Conservation (phyloP, 92 coral and sea anemone genomes). For the Blastomussa wellsi region DNA sequence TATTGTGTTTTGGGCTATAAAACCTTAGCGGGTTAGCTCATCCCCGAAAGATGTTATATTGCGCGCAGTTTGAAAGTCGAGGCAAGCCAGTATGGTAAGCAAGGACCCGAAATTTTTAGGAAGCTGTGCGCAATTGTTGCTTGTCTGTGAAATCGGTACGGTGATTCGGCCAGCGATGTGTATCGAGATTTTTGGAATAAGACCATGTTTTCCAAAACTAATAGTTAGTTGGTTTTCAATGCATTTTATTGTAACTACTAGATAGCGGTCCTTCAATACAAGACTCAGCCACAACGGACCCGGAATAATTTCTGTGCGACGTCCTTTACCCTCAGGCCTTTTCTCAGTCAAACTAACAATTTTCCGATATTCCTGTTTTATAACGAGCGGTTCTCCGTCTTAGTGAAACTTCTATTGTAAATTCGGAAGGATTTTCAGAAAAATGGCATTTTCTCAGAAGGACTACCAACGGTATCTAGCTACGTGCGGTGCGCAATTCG, state of each 20-base stretch:
- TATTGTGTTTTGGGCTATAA: neutral
- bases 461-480: neutral
- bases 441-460: neutral
- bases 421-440: neutral
- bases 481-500: neutral
- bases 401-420: neutral
- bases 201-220: neutral
- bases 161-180: neutral
- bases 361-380: neutral
- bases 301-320: neutral
- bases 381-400: neutral
- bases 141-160: neutral
- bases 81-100: neutral
- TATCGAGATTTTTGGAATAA: neutral
- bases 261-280: neutral
- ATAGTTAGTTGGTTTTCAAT: neutral
- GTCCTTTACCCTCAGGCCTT: no score
- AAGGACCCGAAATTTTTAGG: neutral
- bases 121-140: neutral
- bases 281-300: neutral
- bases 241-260: neutral
- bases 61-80: neutral
- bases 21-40: neutral
- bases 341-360: no score
- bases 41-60: neutral